These are phyloP conservation scores for Prunella himalayana DNA, from an alignment of 2,113 vertebrate species.

Conservation along the genomic window DNA sequence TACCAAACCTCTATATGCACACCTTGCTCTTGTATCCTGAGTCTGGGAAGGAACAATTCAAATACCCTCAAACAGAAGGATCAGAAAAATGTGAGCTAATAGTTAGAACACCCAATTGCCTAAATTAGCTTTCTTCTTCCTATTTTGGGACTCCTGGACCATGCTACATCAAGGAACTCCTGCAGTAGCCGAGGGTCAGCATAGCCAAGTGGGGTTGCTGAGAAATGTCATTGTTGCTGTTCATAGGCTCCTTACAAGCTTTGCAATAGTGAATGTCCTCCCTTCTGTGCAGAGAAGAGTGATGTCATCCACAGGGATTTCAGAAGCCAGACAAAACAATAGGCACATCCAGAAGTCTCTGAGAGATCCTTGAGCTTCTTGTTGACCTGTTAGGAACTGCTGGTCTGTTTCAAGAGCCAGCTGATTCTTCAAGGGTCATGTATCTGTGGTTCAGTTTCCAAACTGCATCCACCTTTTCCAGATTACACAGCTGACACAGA, in stretches of 20 bases:
- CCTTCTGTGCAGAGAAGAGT: not conserved
- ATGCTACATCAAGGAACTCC: not conserved
- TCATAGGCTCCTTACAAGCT: not conserved
- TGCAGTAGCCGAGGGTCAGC: not conserved
- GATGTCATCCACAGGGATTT: not conserved
- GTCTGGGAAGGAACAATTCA: not conserved
- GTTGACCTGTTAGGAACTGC: not conserved
- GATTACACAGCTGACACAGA: not conserved
- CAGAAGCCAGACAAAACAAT: not conserved
- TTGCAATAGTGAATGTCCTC: not conserved
- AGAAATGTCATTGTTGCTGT: not conserved
- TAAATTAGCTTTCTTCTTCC: not conserved
- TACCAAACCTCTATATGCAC: not conserved
- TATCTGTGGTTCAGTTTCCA: not conserved
- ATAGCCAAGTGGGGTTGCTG: not conserved
- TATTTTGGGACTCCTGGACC: not conserved
- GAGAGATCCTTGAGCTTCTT: not conserved
- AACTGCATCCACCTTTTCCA: not conserved
- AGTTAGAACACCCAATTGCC: not conserved
- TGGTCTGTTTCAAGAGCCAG: not conserved
- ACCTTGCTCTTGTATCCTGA: not conserved
- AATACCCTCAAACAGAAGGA: not conserved
- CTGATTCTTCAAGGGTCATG: not conserved
- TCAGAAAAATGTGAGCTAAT: not conserved
- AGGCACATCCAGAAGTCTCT: not conserved